A percentile compares a stretch with the other conserved stretches of the same genome.
phyloP scores from a whole-genome alignment of 2,888 invertebrate genomes.

The Andrena praecox region DNA sequence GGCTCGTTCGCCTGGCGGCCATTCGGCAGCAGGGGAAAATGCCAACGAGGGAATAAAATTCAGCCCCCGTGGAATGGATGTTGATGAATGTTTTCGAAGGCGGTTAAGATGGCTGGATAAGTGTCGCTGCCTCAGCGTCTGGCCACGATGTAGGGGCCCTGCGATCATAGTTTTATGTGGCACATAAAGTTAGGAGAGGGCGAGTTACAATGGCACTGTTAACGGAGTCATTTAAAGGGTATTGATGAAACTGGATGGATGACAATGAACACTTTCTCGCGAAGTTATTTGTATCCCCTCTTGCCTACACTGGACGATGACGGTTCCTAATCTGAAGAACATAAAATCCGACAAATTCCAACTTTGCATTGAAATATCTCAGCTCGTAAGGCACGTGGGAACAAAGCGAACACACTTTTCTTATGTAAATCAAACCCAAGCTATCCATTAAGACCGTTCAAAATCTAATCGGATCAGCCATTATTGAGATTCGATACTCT shows the following conservation, averaged over 20 bases:
- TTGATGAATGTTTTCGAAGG: constrained; percentile 52
- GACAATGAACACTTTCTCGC: neutral
- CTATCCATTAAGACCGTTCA: no score
- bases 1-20: neutral
- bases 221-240: constrained; percentile 23
- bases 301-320: no score
- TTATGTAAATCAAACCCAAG: no score
- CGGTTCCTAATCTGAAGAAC: no score
- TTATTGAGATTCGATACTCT: no score
- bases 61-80: constrained; percentile 11
- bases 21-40: neutral
- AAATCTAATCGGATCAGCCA: no score
- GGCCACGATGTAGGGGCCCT: constrained; percentile 32
- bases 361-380: no score
- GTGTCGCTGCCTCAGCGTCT: constrained; percentile 48
- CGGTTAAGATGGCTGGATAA: constrained; percentile 46
- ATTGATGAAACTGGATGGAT: neutral
- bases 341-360: no score
- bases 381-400: no score
- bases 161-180: constrained; percentile 36
- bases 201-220: constrained; percentile 32
- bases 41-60: constrained; percentile 21
- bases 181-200: constrained; percentile 35
- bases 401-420: no score
- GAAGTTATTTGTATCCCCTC: neutral